Evolutionary conservation across 2,113 vertebrate genomes (phyloP), one percentile per base, ranked within the genome.

Genomic region (Pagrus major): DNA sequence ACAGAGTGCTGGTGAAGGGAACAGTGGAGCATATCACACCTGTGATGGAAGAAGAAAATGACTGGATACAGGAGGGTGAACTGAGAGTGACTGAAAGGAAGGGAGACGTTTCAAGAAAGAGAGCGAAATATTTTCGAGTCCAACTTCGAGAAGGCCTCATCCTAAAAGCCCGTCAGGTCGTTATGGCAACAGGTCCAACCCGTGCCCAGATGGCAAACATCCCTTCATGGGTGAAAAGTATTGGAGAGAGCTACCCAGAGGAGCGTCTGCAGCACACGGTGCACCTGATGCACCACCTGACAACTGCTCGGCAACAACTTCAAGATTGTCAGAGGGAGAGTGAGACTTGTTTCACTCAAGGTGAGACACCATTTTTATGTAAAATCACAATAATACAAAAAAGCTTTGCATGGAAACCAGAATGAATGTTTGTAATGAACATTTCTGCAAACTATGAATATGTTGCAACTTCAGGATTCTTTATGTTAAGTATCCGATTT

Each of bases 121-220:
- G 31, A 33, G 90, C 92, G 10, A 85, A 92, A 58, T 90, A 91
- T 73, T 96, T 95, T 63, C 73, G 80, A 42, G 92, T 94, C 47
- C 86, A 88, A 2, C 91, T 95, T 74, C 89, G 91, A 60, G 91
- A 85, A 0, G 94, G 94, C 6, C 42, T 44, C 6, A 39, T 73
- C 15, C 25, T 95, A 8, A 91, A 93, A 60, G 90, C 93, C 5
- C 81, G 37, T 7, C 85, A 35, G 8, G 83, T 96, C 0, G 78
- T 95, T 3, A 61, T 96, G 91, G 95, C 95, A 11, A 94, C 93
- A 6, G 95, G 95, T 44, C 93, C 94, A 0, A 95, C 94, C 5
- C 85, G 95, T 21, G 90, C 90, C 33, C 94, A 94, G 71, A 95
- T 95, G 94, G 94, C 91, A 14, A 95, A 94, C 82, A 90, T 95